Conservation (phyloP, 2,797 vertebrate species). For the Potorous gilbertii region DNA sequence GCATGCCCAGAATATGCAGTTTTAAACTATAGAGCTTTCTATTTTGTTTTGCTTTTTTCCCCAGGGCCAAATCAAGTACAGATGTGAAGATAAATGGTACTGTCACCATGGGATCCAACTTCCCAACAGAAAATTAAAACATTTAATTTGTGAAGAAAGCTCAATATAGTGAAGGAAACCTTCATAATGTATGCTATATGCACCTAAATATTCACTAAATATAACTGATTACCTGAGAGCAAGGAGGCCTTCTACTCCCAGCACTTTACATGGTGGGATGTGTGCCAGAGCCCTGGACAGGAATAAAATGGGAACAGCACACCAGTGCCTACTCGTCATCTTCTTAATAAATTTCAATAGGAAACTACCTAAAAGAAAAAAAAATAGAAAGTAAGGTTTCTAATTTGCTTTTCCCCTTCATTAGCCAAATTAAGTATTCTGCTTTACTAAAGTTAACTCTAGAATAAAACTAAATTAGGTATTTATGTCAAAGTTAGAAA, state of each 20-base stretch:
- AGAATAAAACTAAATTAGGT: neutral
- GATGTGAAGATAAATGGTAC: conserved; percentile 5
- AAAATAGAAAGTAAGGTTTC: neutral
- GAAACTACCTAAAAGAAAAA: conserved; percentile 85
- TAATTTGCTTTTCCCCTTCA: neutral
- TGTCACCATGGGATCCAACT: neutral
- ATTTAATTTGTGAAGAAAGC: neutral
- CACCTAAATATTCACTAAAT: rapidly evolving
- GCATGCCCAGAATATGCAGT: neutral
- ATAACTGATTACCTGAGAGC: conserved; percentile 91
- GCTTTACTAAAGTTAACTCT: neutral
- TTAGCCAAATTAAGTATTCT: neutral
- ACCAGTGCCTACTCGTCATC: conserved; percentile 93
- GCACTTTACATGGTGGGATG: conserved; percentile 85
- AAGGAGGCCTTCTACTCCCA: conserved; percentile 89
- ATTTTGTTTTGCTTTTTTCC: conserved; percentile 3
- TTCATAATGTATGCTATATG: neutral
- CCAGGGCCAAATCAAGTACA: conserved; percentile 6
- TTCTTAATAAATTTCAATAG: conserved; percentile 91
- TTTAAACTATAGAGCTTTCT: neutral
- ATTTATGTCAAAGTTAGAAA: neutral
- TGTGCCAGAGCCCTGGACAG: conserved; percentile 91
- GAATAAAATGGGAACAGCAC: conserved; percentile 94
- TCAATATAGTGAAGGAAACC: neutral
- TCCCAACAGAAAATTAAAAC: neutral